phyloP scores from a whole-genome alignment of 2,888 invertebrate genomes.

The Drosophila setosimentum region DNA sequence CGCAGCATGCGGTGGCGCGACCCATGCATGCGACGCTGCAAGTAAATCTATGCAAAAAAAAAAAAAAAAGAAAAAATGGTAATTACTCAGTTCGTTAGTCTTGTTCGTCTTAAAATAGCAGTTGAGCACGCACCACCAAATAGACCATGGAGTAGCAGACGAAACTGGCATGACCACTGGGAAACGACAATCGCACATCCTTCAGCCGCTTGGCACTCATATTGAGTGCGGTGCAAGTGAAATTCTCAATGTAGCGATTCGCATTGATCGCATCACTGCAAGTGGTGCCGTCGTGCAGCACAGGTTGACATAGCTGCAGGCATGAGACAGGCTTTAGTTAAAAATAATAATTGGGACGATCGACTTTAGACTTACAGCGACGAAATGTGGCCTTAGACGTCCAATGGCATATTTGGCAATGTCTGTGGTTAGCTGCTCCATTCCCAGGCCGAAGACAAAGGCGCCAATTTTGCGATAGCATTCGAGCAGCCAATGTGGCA shows the following conservation, averaged over 20 bases:
- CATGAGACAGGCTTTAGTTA: background rate
- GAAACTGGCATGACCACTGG: slow-evolving; percentile 96
- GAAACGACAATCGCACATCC: slow-evolving; percentile 94
- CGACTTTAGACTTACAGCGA: slow-evolving; percentile 87
- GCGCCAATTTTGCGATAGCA: slow-evolving; percentile 91
- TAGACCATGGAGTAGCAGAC: slow-evolving; percentile 94
- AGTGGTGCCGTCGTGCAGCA: slow-evolving; percentile 86
- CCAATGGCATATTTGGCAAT: slow-evolving; percentile 97
- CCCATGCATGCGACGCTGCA: slow-evolving; percentile 94
- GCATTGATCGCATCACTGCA: slow-evolving; percentile 87
- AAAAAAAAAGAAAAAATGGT: no score
- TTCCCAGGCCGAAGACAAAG: slow-evolving; percentile 94
- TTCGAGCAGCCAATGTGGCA: slow-evolving; percentile 91
- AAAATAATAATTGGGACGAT: background rate
- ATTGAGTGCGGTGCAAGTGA: slow-evolving; percentile 87
- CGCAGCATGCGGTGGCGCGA: slow-evolving; percentile 91
- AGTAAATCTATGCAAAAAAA: slow-evolving; percentile 90
- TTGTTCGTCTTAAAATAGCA: background rate
- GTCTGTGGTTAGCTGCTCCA: slow-evolving; percentile 95
- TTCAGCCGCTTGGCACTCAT: slow-evolving; percentile 87
- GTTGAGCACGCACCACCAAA: slow-evolving; percentile 89
- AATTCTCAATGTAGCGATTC: slow-evolving; percentile 90
- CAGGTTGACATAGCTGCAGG: slow-evolving; percentile 91
- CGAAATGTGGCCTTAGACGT: slow-evolving; percentile 96
- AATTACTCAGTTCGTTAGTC: background rate